Base-by-base conservation (phyloP, 2,113 vertebrate genomes). In the Seriola aureovittata region DNA sequence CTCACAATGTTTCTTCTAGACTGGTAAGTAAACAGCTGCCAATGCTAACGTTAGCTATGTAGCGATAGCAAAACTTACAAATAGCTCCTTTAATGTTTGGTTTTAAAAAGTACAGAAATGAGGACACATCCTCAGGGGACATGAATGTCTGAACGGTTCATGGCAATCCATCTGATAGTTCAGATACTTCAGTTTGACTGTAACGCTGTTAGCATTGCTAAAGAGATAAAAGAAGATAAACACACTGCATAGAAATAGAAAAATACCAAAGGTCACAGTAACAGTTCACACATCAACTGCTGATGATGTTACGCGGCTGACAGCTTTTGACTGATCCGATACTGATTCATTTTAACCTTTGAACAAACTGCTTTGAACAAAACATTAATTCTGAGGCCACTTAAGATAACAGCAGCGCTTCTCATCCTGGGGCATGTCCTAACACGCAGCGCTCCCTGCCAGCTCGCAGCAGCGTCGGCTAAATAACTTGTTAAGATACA, bases 391-490 rank as follows among this genome's bases (percentile, higher is more conserved):
- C 48, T 48, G 17, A 58, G 71, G 38, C 54, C 52, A 16, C 57
- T 78, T 34, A 5, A 42, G 59, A 75, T 19, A 46, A 64, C 21
- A 16, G 71, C 32, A 52, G 11, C 0, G 6, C 79, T 59, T 81
- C 63, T 85, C 71, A 42, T 85, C 73, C 48, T 17, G n/a, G 29
- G 81, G 36, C 87, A 5, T 60, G 92, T 68, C 70, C 50, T 16
- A 23, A 81, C 91, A 88, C 10, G 13, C 64, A 73, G 83, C 67
- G 65, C 60, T 75, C 40, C 36, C 71, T 87, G 85, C 82, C 62
- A 67, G 75, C 79, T 75, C 85, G 14, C 68, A 67, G 76, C 34
- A 54, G 66, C 68, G 14, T n/a, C 3, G 8, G 23, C 46, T 82
- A 60, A 78, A 85, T 73, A 88, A 85, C 80, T 75, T 66, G 62